Conservation (phyloP, 2,113 vertebrate genomes). For the Perca fluviatilis region DNA sequence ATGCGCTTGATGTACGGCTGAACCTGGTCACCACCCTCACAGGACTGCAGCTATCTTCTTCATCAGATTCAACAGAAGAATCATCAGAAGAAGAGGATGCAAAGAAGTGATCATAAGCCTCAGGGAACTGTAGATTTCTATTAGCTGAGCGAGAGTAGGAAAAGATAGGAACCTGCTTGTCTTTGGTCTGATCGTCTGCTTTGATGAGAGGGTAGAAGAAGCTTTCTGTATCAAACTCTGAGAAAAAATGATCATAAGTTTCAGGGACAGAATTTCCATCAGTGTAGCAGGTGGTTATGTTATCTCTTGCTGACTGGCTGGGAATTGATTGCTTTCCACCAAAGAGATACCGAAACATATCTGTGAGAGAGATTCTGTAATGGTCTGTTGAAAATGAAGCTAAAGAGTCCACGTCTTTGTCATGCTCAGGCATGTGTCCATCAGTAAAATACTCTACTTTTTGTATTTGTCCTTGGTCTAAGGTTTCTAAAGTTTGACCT, state of each 20-base stretch:
- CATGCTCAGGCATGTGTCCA: neutral
- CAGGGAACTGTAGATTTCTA: constrained; percentile 84
- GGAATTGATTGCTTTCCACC: constrained; percentile 56
- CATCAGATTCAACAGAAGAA: constrained; percentile 69
- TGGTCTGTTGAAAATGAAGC: constrained; percentile 49
- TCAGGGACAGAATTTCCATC: constrained; percentile 87
- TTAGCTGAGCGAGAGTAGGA: constrained; percentile 68
- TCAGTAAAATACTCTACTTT: constrained; percentile 33
- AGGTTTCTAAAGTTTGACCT: constrained; percentile 44
- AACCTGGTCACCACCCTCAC: constrained; percentile 74
- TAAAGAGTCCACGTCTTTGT: constrained; percentile 18
- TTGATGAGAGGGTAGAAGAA: constrained; percentile 71
- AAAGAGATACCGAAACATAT: constrained; percentile 80
- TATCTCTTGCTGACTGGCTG: constrained; percentile 45
- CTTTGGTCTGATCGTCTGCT: constrained; percentile 36
- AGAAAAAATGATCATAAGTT: constrained; percentile 91
- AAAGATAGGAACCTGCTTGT: constrained; percentile 70
- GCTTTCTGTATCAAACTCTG: constrained; percentile 83
- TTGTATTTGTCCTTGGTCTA: constrained; percentile 43
- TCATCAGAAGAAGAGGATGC: constrained; percentile 78
- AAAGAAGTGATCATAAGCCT: constrained; percentile 93
- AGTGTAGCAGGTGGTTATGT: constrained; percentile 3
- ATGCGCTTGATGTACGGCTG: neutral
- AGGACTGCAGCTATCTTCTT: constrained; percentile 57
- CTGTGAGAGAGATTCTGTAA: constrained; percentile 71